Percentiles rank a stretch among this genome's conserved stretches.
phyloP scores from a whole-genome alignment of 2,113 vertebrate species.

The Upupa epops region DNA sequence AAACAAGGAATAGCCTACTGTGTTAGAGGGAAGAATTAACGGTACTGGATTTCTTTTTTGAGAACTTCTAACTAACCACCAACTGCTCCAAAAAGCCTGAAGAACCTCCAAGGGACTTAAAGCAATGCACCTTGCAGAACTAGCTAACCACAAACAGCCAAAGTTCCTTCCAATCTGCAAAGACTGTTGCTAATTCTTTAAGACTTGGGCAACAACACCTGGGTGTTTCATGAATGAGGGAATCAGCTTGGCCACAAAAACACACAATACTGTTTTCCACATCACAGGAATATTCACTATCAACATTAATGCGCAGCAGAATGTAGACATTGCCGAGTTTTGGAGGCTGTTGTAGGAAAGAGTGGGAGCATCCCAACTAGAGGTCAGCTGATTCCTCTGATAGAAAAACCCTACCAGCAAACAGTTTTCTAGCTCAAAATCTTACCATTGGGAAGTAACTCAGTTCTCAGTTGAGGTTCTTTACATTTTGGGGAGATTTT shows the following conservation, averaged over 20 bases:
- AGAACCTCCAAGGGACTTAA: neutral
- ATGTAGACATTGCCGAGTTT: neutral
- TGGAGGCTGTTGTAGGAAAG: neutral
- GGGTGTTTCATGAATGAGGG: neutral
- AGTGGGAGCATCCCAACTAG: neutral
- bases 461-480: neutral
- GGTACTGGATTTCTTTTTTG: neutral
- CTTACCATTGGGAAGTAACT: neutral
- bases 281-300: neutral
- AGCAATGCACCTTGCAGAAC: neutral
- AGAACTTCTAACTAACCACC: neutral
- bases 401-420: neutral
- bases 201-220: neutral
- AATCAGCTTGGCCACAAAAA: neutral
- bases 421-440: neutral
- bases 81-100: neutral
- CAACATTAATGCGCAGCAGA: neutral
- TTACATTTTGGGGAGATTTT: neutral
- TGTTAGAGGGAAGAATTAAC: neutral
- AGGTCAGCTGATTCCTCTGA: neutral
- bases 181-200: neutral
- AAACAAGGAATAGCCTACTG: neutral
- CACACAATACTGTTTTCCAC: neutral
- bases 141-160: neutral
- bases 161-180: neutral